Evolutionary conservation across 2,888 invertebrate species (phyloP).

Genomic region (Tinea pellionella): DNA sequence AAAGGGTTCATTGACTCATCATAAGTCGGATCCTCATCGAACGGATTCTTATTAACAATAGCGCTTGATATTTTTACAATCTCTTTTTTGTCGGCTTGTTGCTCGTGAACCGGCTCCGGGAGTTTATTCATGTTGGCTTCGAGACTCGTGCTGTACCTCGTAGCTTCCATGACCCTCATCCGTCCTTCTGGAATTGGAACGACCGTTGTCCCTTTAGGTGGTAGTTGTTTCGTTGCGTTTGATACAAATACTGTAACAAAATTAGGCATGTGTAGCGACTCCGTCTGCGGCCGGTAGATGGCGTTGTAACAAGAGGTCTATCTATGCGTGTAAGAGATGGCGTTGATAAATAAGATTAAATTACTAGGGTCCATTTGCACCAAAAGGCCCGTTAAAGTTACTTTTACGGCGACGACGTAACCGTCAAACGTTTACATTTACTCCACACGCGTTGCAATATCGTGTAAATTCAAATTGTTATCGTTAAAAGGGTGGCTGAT

Average conservation of each 20-base stretch:
- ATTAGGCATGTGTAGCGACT: conserved; percentile 19
- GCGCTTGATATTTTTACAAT: conserved; percentile 29
- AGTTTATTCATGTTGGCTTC: conserved; percentile 67
- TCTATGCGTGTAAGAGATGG: no score
- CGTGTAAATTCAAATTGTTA: no score
- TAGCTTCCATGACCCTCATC: conserved; percentile 63
- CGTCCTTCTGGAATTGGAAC: conserved; percentile 70
- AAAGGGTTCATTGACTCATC: conserved; percentile 77
- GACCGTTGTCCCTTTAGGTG: conserved; percentile 40
- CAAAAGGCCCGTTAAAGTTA: no score
- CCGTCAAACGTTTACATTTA: no score
- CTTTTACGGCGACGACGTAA: no score
- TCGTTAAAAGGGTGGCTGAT: no score
- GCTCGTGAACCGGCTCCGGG: not conserved
- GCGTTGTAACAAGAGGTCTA: no score
- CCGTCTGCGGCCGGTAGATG: no score
- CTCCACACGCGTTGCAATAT: no score
- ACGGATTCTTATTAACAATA: conserved; percentile 40
- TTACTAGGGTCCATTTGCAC: no score
- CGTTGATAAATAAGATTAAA: no score
- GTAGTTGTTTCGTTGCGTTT: conserved; percentile 35
- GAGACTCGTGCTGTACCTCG: conserved; percentile 70
- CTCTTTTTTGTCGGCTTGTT: conserved; percentile 15
- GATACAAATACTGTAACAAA: conserved; percentile 39
- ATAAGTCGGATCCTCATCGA: conserved; percentile 54